A percentile compares a stretch with the other conserved stretches of the same genome.
Conservation (phyloP, 2,113 vertebrate genomes). For the Epinephelus moara region DNA sequence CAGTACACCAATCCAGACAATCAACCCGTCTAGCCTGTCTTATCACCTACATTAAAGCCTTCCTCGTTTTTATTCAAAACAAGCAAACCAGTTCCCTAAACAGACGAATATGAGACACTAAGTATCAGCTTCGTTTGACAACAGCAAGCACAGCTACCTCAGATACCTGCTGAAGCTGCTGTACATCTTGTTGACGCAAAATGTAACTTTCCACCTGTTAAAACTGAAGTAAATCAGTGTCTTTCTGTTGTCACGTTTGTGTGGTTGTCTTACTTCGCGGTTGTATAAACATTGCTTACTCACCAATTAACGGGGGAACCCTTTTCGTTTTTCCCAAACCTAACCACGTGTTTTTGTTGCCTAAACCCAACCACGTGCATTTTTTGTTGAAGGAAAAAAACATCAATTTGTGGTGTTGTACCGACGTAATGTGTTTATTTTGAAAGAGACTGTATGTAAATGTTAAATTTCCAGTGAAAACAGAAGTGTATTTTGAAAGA, state of each 20-base stretch:
- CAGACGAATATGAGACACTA: not conserved
- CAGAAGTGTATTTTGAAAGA: no score
- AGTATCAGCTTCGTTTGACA: not conserved
- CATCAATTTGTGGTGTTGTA: no score
- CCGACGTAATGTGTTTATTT: no score
- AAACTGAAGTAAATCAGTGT: not conserved
- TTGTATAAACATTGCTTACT: not conserved
- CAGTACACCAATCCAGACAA: not conserved
- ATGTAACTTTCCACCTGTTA: conserved; percentile 1
- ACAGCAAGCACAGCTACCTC: no score
- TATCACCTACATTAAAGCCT: not conserved
- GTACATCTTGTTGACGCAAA: not conserved
- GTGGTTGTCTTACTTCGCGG: not conserved
- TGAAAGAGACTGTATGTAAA: no score
- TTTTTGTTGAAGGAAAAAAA: no score
- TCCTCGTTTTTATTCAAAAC: not conserved
- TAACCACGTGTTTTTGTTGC: no score
- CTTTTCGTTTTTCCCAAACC: no score
- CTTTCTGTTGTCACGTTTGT: not conserved
- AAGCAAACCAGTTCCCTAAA: not conserved
- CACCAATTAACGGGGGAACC: not conserved
- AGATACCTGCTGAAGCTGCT: not conserved
- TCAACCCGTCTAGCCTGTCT: not conserved
- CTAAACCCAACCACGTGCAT: no score
- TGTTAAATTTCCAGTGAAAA: no score